Conservation (phyloP, 2,888 invertebrate genomes). For the Lysandra coridon region DNA sequence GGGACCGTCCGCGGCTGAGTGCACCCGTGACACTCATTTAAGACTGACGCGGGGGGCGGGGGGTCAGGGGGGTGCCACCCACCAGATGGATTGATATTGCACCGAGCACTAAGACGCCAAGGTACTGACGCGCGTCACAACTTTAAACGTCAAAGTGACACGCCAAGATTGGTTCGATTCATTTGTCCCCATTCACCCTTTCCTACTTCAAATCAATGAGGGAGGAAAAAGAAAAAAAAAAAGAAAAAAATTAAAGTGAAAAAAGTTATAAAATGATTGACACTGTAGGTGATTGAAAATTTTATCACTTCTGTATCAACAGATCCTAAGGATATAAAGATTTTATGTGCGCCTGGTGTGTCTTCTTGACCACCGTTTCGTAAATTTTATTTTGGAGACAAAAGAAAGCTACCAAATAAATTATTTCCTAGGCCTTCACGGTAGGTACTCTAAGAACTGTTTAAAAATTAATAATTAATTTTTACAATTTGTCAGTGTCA, state of each 20-base stretch:
- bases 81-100: conserved; percentile 80
- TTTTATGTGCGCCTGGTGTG: conserved; percentile 6
- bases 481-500: too few species aligned
- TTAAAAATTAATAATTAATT: too few species aligned
- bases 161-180: not conserved
- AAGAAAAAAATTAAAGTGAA: not conserved
- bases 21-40: conserved; percentile 80
- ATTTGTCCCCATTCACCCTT: not conserved
- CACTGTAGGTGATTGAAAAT: not conserved
- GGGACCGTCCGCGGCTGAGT: conserved; percentile 66
- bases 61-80: conserved; percentile 47
- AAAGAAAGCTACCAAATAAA: not conserved
- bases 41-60: conserved; percentile 71
- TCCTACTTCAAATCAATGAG: not conserved
- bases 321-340: not conserved
- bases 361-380: not conserved
- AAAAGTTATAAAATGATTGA: not conserved
- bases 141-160: conserved; percentile 13
- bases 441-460: too few species aligned
- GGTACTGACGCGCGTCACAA: conserved; percentile 2
- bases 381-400: not conserved
- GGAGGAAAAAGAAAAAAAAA: not conserved
- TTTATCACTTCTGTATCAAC: conserved; percentile 1
- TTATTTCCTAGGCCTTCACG: not conserved
- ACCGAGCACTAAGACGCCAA: conserved; percentile 71